Evolutionary conservation across 2,888 invertebrate genomes (phyloP).

Genomic region (Meiosimyza platycephala): DNA sequence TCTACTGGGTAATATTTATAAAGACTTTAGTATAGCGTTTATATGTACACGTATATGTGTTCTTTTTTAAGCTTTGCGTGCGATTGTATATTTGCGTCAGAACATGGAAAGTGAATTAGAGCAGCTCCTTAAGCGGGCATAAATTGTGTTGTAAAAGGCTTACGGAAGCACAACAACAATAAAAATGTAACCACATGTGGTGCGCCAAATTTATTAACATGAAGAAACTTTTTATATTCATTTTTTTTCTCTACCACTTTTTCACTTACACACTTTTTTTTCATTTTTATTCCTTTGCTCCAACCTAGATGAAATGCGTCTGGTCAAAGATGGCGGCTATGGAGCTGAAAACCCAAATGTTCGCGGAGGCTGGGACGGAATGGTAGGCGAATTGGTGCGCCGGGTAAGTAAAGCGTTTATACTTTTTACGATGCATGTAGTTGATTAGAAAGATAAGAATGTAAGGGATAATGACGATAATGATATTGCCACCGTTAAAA

Average conservation of each 20-base stretch:
- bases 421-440: not conserved
- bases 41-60: not conserved
- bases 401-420: constrained; percentile 73
- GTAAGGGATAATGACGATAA: too few relatives aligned
- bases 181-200: constrained; percentile 2
- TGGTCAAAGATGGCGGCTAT: constrained; percentile 88
- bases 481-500: too few relatives aligned
- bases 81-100: not conserved
- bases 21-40: too few relatives aligned
- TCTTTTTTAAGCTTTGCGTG: not conserved
- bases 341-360: constrained; percentile 81
- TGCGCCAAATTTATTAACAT: constrained; percentile 35
- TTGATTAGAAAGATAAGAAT: too few relatives aligned
- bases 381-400: constrained; percentile 87
- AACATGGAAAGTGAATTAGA: constrained; percentile 22
- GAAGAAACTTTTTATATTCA: constrained; percentile 7
- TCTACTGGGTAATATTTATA: too few relatives aligned
- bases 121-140: constrained; percentile 27
- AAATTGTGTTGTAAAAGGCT: constrained; percentile 7
- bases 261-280: constrained; percentile 31
- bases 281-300: constrained; percentile 6
- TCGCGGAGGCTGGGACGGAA: constrained; percentile 86
- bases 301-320: constrained; percentile 81
- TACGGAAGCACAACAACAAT: not conserved
- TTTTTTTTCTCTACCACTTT: constrained; percentile 37